Evolutionary conservation across 2,113 vertebrate species (phyloP).

Genomic region (pig (Sus scrofa)): DNA sequence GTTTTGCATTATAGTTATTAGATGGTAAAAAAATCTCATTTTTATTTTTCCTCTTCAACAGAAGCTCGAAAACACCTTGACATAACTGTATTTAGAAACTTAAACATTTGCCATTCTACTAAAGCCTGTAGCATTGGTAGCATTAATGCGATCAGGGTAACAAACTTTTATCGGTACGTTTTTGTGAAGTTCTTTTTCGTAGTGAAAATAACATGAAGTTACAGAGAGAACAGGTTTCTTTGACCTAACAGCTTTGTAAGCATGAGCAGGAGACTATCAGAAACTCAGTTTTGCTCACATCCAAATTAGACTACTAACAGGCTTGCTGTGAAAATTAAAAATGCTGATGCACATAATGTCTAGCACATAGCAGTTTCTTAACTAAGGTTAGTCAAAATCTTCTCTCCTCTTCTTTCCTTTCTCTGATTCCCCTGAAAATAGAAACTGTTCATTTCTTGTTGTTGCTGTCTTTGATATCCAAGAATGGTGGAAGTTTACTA

Average conservation of each 20-base stretch:
- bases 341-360: neutral
- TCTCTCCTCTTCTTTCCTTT: neutral
- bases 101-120: neutral
- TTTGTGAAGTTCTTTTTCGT: neutral
- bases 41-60: slow-evolving; percentile 29
- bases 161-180: neutral
- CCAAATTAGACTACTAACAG: neutral
- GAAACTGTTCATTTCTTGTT: neutral
- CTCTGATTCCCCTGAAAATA: neutral
- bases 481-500: neutral
- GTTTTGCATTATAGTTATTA: neutral
- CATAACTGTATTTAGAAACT: neutral
- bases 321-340: neutral
- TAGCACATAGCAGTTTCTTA: neutral
- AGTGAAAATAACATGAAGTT: neutral
- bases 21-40: neutral
- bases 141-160: neutral
- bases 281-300: neutral
- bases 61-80: neutral
- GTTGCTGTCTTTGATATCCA: neutral
- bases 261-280: neutral
- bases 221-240: neutral
- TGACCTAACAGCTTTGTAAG: neutral
- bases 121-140: neutral
- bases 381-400: neutral